Percentiles rank a stretch among this genome's conserved stretches.
These are phyloP conservation scores for Zosterops hypoxanthus DNA, from an alignment of 2,113 vertebrate genomes.

Conservation along the genomic window DNA sequence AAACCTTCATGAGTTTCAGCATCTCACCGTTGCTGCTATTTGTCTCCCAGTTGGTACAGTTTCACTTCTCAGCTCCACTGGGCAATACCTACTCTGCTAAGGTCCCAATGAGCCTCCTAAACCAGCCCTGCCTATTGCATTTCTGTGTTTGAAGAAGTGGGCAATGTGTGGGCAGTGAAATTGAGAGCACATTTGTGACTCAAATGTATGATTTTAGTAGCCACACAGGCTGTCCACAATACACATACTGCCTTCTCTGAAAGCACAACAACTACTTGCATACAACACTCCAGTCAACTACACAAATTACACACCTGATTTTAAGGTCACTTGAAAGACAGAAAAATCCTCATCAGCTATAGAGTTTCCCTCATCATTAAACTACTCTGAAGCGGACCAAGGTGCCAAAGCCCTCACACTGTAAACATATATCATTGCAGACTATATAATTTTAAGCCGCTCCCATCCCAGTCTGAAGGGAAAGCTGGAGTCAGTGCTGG, in stretches of 20 bases:
- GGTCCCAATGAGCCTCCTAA: neutral
- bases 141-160: neutral
- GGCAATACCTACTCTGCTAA: neutral
- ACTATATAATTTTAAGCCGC: neutral
- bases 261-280: neutral
- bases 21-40: neutral
- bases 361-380: neutral
- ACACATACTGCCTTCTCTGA: neutral
- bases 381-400: neutral
- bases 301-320: neutral
- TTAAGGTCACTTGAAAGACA: neutral
- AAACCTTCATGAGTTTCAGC: neutral
- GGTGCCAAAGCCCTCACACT: neutral
- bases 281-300: neutral
- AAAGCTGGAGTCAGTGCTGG: neutral
- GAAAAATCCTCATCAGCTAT: neutral
- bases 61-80: neutral
- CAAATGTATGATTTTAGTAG: neutral
- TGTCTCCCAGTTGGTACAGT: neutral
- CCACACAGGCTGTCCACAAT: rapidly evolving
- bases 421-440: neutral
- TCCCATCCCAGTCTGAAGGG: neutral
- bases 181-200: neutral
- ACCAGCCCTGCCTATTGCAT: neutral
- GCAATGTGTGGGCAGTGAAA: neutral